phyloP scores from a whole-genome alignment of 2,797 vertebrate genomes.

The Pelochelys cantorii region DNA sequence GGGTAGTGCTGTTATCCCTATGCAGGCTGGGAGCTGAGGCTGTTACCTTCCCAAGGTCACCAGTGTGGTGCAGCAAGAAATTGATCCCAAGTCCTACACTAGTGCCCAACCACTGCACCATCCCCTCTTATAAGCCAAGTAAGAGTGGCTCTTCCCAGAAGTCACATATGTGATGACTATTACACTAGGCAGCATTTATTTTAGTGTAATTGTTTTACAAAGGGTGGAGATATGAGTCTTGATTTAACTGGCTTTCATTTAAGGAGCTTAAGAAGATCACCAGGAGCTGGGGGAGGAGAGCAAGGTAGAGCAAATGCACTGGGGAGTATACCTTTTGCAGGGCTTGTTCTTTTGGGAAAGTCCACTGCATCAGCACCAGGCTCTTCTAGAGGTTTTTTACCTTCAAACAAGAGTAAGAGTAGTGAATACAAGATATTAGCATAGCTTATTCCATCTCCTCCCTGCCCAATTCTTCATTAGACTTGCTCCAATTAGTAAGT shows the following conservation, averaged over 20 bases:
- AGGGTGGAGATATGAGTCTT: not conserved
- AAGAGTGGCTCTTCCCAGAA: not conserved
- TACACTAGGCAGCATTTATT: not conserved
- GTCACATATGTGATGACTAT: not conserved
- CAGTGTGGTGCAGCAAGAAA: not conserved
- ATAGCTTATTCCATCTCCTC: not conserved
- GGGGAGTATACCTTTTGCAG: conserved; percentile 89
- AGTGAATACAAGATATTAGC: not conserved
- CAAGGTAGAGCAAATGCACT: rapidly evolving
- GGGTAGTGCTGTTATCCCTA: no score
- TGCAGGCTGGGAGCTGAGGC: no score
- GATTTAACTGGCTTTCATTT: not conserved
- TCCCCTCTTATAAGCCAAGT: not conserved
- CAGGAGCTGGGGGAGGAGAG: not conserved
- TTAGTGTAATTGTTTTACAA: not conserved
- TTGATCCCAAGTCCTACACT: not conserved
- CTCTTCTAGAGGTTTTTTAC: conserved; percentile 89
- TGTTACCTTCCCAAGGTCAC: not conserved
- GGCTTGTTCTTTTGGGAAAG: conserved; percentile 92
- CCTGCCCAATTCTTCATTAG: conserved; percentile 1
- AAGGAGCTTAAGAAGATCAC: not conserved
- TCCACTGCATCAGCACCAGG: conserved; percentile 86
- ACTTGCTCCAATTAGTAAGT: not conserved
- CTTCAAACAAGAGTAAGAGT: conserved; percentile 76
- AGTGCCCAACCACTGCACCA: not conserved